Base-by-base conservation (phyloP, 2,113 vertebrate species). In the Odontophorus gujanensis region DNA sequence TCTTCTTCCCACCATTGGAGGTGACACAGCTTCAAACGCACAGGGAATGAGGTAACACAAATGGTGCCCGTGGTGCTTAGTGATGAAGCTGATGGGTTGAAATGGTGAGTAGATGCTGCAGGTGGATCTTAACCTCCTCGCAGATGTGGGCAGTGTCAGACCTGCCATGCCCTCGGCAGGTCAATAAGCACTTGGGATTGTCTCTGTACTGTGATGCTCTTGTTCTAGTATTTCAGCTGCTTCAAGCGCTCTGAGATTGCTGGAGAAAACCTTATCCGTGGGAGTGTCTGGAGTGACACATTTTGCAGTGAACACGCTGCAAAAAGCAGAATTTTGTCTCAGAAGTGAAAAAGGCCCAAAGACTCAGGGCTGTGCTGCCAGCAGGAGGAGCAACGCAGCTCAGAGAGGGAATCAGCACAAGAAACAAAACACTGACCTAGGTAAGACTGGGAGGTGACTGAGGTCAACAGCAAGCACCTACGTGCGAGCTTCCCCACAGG, bases 371-470 rank as follows among this genome's bases (percentile, higher is more conserved):
- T 45, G 74, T 17, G 21, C 8, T 5, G 11, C 38, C 67, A 63
- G 19, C 4, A 50, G 28, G 63, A 74, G 48, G 9, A 42, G 53
- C 40, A 87, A 5, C 2, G 7, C 40, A 77, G 72, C 57, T 59
- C 47, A 24, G 24, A 36, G 9, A 55, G 9, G 13, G 4, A 34
- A 40, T 3, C 59, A 21, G 20, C 0, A 0, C 7, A 22, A 61
- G 43, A 38, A 48, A 47, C 19, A 26, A 67, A 85, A 48, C 11
- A n/a, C 48, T 3, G 36, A 42, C 5, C 3, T 20, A 59, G 19
- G 51, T 45, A 25, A 65, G 62, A 6, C 40, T n/a, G 79, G 40
- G n/a, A 89, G 58, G 25, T 17, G 42, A 74, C 32, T n/a, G 36
- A 61, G 24, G 51, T 3, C 20, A 36, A 26, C 38, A 61, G 34